Evolutionary conservation across 2,113 vertebrate genomes (phyloP).

Genomic region (Chionodraco myersi): DNA sequence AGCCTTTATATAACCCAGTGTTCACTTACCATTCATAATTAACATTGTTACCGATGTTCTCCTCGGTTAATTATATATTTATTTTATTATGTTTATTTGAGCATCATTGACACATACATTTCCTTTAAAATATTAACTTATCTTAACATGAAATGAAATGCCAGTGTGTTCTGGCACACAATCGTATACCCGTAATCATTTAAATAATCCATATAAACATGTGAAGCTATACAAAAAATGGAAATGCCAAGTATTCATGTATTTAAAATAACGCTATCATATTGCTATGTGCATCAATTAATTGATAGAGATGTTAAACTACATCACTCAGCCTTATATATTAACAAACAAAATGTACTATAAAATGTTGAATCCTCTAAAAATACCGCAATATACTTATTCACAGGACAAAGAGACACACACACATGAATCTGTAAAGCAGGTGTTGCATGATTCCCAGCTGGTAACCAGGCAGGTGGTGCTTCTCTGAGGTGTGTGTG

Average conservation of each 20-base stretch:
- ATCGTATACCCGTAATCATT: neutral
- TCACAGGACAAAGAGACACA: no score
- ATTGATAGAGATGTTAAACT: neutral
- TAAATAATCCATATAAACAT: neutral
- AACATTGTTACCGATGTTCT: neutral
- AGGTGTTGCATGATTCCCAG: slow-evolving; percentile 31
- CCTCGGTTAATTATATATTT: neutral
- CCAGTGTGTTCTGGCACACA: neutral
- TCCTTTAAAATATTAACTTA: neutral
- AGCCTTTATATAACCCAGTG: neutral
- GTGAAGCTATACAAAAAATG: no score
- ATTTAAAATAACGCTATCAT: neutral
- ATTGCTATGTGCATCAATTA: no score
- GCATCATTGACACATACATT: neutral
- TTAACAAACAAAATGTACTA: no score
- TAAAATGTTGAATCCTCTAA: no score
- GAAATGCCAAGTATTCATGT: neutral
- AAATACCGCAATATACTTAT: no score
- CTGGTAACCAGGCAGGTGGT: slow-evolving; percentile 36
- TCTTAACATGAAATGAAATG: neutral
- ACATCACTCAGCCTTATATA: neutral
- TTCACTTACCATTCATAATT: neutral
- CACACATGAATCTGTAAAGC: neutral
- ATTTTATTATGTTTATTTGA: neutral
- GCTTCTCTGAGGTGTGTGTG: slow-evolving; percentile 36